phyloP scores from a whole-genome alignment of 1,140 invertebrate genomes.

The Aphaenogaster rudis region DNA sequence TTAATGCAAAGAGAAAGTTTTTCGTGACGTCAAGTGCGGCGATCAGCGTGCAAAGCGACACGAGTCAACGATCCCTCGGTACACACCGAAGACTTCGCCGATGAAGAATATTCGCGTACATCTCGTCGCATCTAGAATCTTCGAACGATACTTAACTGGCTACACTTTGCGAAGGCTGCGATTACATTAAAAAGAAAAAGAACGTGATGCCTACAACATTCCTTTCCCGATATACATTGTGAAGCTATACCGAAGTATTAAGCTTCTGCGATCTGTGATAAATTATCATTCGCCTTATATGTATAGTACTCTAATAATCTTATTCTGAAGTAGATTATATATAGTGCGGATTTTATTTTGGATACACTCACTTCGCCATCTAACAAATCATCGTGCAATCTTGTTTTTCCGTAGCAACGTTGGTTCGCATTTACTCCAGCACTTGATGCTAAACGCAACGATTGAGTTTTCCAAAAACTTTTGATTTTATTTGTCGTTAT shows the following conservation, averaged over 20 bases:
- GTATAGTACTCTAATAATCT: background rate
- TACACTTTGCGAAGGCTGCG: background rate
- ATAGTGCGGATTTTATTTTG: background rate
- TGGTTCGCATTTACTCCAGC: too few relatives aligned
- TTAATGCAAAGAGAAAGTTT: conserved; percentile 76
- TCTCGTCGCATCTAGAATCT: background rate
- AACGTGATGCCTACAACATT: background rate
- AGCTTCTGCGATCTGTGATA: background rate
- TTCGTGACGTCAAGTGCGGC: conserved; percentile 60
- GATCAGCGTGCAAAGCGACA: conserved; percentile 39
- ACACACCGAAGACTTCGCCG: background rate
- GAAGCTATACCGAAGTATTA: background rate
- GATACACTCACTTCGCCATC: conserved; percentile 21
- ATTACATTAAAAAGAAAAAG: background rate
- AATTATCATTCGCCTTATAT: background rate
- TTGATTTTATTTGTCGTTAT: too few relatives aligned
- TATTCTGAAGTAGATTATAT: background rate
- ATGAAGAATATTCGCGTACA: conserved; percentile 16
- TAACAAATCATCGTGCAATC: background rate
- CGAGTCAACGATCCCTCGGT: conserved; percentile 48
- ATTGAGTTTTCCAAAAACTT: too few relatives aligned
- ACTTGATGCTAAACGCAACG: too few relatives aligned
- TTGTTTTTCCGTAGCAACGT: too few relatives aligned
- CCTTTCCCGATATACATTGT: background rate
- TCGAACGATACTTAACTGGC: background rate